A percentile compares a stretch with the other conserved stretches of the same genome.
phyloP scores from a whole-genome alignment of 1,140 invertebrate genomes.

The Ceratina australensis region DNA sequence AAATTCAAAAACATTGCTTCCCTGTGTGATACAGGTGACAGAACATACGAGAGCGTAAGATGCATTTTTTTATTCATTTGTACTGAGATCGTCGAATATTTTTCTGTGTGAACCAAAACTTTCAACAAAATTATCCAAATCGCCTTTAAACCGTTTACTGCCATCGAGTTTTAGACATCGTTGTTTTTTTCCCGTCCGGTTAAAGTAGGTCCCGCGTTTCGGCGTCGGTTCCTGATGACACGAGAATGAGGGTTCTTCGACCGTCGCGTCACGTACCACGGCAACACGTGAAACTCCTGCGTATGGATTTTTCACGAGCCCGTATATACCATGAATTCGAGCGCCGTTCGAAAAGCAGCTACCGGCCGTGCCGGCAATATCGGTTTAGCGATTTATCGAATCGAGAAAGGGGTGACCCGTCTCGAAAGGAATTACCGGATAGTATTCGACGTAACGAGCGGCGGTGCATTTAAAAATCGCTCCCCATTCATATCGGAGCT shows the following conservation, averaged over 20 bases:
- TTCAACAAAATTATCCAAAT: too few relatives aligned
- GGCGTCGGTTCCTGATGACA: background rate
- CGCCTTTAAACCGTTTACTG: background rate
- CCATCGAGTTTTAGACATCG: background rate
- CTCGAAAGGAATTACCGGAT: background rate
- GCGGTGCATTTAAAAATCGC: slow-evolving; percentile 28
- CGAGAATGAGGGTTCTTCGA: background rate
- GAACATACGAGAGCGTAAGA: too few relatives aligned
- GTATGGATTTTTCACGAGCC: background rate
- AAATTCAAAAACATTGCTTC: too few relatives aligned
- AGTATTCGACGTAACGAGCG: slow-evolving; percentile 28
- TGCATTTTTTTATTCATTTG: too few relatives aligned
- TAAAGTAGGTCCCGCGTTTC: background rate
- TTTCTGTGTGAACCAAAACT: too few relatives aligned
- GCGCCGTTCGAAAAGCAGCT: too few relatives aligned
- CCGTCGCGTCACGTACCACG: background rate
- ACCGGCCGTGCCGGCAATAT: too few relatives aligned
- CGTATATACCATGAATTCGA: too few relatives aligned
- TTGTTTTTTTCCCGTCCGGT: background rate
- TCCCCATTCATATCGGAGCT: slow-evolving; percentile 1
- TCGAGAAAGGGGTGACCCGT: background rate
- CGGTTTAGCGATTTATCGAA: background rate
- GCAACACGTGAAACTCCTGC: background rate
- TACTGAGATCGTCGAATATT: too few relatives aligned
- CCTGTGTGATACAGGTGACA: too few relatives aligned